These are phyloP conservation scores for Odobenus rosmarus DNA, from an alignment of 2,113 vertebrate species.

Conservation along the genomic window DNA sequence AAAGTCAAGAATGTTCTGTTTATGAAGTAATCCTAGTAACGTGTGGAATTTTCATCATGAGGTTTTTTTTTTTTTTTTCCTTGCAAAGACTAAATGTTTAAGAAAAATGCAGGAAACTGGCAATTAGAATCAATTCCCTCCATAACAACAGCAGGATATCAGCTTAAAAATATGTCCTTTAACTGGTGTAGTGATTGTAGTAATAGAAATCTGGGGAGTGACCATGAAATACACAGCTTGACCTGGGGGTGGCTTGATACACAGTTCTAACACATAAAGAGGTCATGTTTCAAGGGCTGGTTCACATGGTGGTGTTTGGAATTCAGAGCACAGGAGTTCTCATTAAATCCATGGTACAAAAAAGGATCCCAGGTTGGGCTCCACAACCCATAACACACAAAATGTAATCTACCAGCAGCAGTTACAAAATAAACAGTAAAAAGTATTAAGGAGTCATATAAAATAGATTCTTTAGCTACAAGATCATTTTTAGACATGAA, in stretches of 20 bases:
- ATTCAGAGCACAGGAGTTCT: slow-evolving; percentile 10
- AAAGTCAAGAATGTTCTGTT: slow-evolving; percentile 72
- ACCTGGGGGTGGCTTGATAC: not conserved
- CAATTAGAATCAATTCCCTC: slow-evolving; percentile 67
- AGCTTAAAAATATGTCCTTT: slow-evolving; percentile 67
- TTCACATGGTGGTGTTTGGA: not conserved
- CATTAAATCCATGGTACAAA: slow-evolving; percentile 24
- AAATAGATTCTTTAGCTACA: not conserved
- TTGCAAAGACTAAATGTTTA: slow-evolving; percentile 63
- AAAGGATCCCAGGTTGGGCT: not conserved
- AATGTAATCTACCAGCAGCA: not conserved
- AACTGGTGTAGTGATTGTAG: slow-evolving; percentile 52
- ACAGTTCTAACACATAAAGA: not conserved
- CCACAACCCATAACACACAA: not conserved
- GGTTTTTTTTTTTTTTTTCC: not conserved
- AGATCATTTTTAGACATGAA: not conserved
- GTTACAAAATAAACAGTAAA: slow-evolving; percentile 35
- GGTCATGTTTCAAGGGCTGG: not conserved
- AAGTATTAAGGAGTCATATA: not conserved
- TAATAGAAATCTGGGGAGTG: slow-evolving; percentile 33
- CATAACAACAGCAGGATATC: slow-evolving; percentile 67
- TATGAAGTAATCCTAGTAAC: slow-evolving; percentile 74
- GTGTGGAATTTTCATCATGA: slow-evolving; percentile 75
- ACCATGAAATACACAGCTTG: not conserved
- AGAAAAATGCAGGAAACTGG: slow-evolving; percentile 78